Evolutionary conservation across 2,888 invertebrate species (phyloP), one percentile per base, ranked within the genome.

Genomic region (Tuta absoluta): DNA sequence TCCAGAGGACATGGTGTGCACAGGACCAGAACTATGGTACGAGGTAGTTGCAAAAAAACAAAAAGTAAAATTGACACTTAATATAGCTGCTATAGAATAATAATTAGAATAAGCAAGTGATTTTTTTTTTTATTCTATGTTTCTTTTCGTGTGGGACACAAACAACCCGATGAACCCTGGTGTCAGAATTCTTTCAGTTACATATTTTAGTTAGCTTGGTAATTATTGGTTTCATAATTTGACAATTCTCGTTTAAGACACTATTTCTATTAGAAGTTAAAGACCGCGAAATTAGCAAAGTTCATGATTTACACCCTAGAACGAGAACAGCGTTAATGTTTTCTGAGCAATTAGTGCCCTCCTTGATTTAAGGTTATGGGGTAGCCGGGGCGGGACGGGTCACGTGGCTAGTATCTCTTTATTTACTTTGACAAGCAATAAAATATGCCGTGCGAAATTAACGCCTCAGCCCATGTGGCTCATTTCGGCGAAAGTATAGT

Each of bases 301-400:
- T 71, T 77, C 71, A 45, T 74, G 53, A 66, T 74, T 82, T 82
- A 64, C 2, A 64, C 74, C 74, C 66, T 60, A 64, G 4, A 53
- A 63, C 69, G 73, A 75, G 73, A 77, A 72, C 77, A 79, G 79
- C 73, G 85, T 81, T 86, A 88, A 87, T 89, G 89, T 87, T 86
- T 87, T 89, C 86, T 84, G 76, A 85, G 86, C 90, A 90, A 91
- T 91, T 90, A 90, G 89, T 83, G 81, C 86, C 81, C 84, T 87
- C 80, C 80, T 81, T 90, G 89, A 89, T 90, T 89, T 88, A 87
- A 86, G 87, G 87, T 89, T 87, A 88, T 87, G 81, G 56, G 56
- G 17, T 2, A 12, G 24, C 68, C 74, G 76, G 71, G 76, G 77
- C 81, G 80, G 83, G 71, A 69, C 78, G 77, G 85, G 89, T 87